phyloP scores from a whole-genome alignment of 2,113 vertebrate species.

The Carollia perspicillata region DNA sequence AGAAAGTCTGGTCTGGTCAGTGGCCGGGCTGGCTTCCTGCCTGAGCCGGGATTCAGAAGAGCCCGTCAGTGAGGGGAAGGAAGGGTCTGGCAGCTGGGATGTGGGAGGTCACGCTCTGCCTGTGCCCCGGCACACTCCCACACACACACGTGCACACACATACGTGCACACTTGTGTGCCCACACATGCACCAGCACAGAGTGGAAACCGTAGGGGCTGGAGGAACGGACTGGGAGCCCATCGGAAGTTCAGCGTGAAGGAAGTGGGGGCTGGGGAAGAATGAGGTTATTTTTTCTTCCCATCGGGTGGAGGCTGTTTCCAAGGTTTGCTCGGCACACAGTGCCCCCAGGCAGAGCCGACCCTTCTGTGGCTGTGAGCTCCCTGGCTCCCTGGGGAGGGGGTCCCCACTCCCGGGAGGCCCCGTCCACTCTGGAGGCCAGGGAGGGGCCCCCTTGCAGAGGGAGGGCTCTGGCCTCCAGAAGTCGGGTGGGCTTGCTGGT shows the following conservation, averaged over 20 bases:
- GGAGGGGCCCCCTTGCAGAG: fast-evolving
- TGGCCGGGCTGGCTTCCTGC: neutral
- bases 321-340: neutral
- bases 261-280: too few relatives aligned
- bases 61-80: conserved; percentile 20
- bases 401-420: too few relatives aligned
- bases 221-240: too few relatives aligned
- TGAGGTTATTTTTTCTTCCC: neutral
- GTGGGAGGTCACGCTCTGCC: neutral
- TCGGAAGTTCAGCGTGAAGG: too few relatives aligned
- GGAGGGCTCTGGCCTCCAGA: too few relatives aligned
- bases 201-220: neutral
- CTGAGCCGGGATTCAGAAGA: neutral
- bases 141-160: too few relatives aligned
- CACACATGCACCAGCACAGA: neutral
- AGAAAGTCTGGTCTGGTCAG: neutral
- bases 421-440: fast-evolving
- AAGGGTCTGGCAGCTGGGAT: neutral
- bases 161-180: too few relatives aligned
- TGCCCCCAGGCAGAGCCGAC: neutral
- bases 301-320: neutral
- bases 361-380: neutral
- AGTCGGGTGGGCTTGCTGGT: fast-evolving
- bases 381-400: fast-evolving
- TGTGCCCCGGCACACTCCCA: neutral